These are phyloP conservation scores for Okamejei kenojei DNA, from an alignment of 2,797 vertebrate genomes.

Conservation along the genomic window DNA sequence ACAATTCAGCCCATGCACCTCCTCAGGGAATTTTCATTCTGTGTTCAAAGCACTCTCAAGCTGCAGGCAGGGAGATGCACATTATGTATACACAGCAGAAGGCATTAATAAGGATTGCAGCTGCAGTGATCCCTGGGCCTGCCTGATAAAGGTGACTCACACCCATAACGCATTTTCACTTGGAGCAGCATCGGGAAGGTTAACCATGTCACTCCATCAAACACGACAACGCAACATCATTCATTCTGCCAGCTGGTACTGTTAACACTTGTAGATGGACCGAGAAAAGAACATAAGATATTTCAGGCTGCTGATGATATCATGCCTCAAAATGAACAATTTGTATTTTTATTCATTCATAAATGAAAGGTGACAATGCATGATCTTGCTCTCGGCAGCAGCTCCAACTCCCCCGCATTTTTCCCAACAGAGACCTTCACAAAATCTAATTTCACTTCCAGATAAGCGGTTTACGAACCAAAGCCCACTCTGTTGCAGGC, in stretches of 20 bases:
- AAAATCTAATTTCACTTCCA: constrained; percentile 5
- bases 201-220: constrained; percentile 57
- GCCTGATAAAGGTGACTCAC: constrained; percentile 45
- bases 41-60: constrained; percentile 54
- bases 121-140: constrained; percentile 48
- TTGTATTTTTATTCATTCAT: constrained; percentile 49
- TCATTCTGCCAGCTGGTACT: constrained; percentile 52
- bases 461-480: background rate
- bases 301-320: constrained; percentile 42
- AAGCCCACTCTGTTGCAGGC: background rate
- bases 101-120: constrained; percentile 49
- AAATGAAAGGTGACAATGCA: constrained; percentile 46
- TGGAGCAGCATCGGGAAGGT: constrained; percentile 52
- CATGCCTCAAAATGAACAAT: constrained; percentile 41
- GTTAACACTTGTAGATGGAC: background rate
- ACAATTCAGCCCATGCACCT: constrained; percentile 49
- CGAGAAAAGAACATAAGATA: background rate
- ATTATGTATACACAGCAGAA: constrained; percentile 52
- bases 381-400: constrained; percentile 42
- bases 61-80: constrained; percentile 54
- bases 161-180: constrained; percentile 54
- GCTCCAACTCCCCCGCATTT: background rate
- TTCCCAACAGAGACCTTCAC: background rate
- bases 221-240: constrained; percentile 45
- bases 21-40: constrained; percentile 48